phyloP scores from a whole-genome alignment of 2,888 invertebrate species.

The Spilosoma lubricipeda region DNA sequence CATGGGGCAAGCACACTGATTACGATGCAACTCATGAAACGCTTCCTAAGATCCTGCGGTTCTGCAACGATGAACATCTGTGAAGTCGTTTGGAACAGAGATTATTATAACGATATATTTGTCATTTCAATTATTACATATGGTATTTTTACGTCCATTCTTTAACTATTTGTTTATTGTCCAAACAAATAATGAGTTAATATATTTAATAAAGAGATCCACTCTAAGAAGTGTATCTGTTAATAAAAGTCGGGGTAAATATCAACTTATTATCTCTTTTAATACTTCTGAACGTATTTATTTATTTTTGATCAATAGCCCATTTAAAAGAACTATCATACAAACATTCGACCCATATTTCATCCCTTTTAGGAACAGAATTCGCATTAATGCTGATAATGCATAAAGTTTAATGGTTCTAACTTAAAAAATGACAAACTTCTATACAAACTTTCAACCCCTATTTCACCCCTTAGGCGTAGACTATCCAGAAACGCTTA shows the following conservation, averaged over 20 bases:
- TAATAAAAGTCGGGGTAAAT: neutral
- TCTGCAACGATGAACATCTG: constrained; percentile 53
- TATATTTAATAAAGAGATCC: neutral
- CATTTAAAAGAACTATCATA: too few species aligned
- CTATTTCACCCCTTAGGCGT: too few species aligned
- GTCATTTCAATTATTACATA: neutral
- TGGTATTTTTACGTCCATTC: neutral
- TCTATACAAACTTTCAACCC: too few species aligned
- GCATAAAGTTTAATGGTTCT: too few species aligned
- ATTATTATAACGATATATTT: neutral
- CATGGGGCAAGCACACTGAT: constrained; percentile 69
- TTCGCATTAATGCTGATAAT: too few species aligned
- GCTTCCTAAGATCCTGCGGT: constrained; percentile 49
- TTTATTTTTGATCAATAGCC: too few species aligned
- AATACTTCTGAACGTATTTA: too few species aligned
- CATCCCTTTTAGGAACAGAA: too few species aligned
- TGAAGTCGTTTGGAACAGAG: constrained; percentile 32
- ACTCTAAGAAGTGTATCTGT: neutral
- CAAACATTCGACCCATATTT: too few species aligned
- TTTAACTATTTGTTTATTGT: neutral
- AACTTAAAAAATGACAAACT: too few species aligned
- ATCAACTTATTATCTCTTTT: neutral
- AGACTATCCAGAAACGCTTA: too few species aligned
- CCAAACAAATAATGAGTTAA: neutral
- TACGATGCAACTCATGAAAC: constrained; percentile 35